Evolutionary conservation across 2,113 vertebrate species (phyloP), one percentile per base, ranked within the genome.

Genomic region (Pogona vitticeps): DNA sequence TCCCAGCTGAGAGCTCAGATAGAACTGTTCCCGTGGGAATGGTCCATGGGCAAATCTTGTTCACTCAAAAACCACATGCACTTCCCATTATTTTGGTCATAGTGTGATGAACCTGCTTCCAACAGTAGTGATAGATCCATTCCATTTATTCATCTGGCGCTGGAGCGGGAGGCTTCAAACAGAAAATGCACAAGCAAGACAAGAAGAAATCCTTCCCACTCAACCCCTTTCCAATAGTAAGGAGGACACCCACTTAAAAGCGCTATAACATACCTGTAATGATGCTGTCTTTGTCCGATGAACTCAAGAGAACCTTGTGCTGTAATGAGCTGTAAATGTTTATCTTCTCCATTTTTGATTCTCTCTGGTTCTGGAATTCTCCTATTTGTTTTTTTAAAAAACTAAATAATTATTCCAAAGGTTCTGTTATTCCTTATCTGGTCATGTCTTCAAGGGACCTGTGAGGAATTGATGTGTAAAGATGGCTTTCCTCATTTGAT

Each of bases 261-360:
- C 71, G 67, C 20, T 40, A 3, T 76, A 80, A 79, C 65, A 58
- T 85, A 85, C 84, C 84, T 85, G 84, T 26, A 79, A 33, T 80
- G 72, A 80, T 61, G 68, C 31, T 40, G 31, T 61, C n/a, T 65
- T n/a, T 38, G 65, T 52, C 10, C 56, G 63, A 12, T 63, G 23
- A 61, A 61, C 17, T 9, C 56, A 78, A 10, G 33, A 40, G 8
- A 17, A 80, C 6, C 38, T 63, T 42, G 38, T 61, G 6, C 6
- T 61, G 38, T 58, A 71, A 13, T 8, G 33, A 18, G 14, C 15
- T 71, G 46, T 59, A 86, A 28, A 5, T 3, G 70, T 70, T 52
- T 77, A 52, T 85, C 38, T 9, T n/a, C 31, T 84, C 31, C 40
- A 84, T 76, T 79, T 71, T 18, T 42, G 14, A n/a, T 86, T 70